A percentile compares a stretch with the other conserved stretches of the same genome.
phyloP scores from a whole-genome alignment of 2,797 vertebrate species.

The Champsocephalus gunnari region DNA sequence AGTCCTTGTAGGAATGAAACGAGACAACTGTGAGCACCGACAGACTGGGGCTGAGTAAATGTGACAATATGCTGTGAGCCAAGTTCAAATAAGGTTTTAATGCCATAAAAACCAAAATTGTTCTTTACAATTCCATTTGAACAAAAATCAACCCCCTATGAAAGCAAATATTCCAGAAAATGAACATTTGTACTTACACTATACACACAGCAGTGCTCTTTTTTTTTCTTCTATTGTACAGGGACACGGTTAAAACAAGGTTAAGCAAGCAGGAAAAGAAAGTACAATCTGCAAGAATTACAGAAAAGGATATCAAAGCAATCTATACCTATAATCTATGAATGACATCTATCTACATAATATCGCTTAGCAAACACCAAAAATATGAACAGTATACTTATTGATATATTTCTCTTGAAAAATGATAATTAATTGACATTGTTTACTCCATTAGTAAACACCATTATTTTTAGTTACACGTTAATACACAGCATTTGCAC shows the following conservation, averaged over 20 bases:
- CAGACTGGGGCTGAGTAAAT: slow-evolving; percentile 47
- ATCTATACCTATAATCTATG: slow-evolving; percentile 54
- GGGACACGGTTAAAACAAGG: slow-evolving; percentile 49
- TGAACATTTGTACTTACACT: slow-evolving; percentile 72
- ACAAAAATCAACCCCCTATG: slow-evolving; percentile 67
- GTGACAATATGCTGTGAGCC: slow-evolving; percentile 51
- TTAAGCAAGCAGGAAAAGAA: slow-evolving; percentile 67
- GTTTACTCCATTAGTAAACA: slow-evolving; percentile 76
- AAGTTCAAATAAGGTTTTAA: slow-evolving; percentile 81
- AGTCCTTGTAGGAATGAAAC: slow-evolving; percentile 65
- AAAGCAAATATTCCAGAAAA: slow-evolving; percentile 71
- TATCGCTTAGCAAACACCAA: slow-evolving; percentile 75
- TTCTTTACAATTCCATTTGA: slow-evolving; percentile 74
- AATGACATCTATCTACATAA: slow-evolving; percentile 71
- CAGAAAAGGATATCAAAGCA: slow-evolving; percentile 63
- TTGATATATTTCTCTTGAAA: slow-evolving; percentile 60
- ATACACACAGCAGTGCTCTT: slow-evolving; percentile 67
- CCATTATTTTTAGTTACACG: slow-evolving; percentile 74
- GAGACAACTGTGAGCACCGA: slow-evolving; percentile 45
- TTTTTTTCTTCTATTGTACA: slow-evolving; percentile 64
- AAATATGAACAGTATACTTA: slow-evolving; percentile 65
- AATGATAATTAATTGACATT: slow-evolving; percentile 61
- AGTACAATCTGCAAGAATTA: slow-evolving; percentile 61
- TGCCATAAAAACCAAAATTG: slow-evolving; percentile 75
- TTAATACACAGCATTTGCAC: slow-evolving; percentile 82